These are phyloP conservation scores for Pseudomyrmex gracilis DNA, from an alignment of 1,140 invertebrate species.

Conservation along the genomic window DNA sequence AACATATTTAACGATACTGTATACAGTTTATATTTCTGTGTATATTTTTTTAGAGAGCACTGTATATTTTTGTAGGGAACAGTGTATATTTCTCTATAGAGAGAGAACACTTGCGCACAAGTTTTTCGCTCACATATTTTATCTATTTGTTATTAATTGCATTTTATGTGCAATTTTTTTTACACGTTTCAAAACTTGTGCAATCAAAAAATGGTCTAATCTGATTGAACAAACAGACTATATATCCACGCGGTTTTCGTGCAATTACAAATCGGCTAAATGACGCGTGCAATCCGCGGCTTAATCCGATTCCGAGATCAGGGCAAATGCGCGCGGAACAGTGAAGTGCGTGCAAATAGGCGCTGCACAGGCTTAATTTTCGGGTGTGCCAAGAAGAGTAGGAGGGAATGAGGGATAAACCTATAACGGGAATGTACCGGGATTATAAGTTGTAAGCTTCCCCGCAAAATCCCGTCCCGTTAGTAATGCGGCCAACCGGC, in stretches of 20 bases:
- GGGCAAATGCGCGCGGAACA: constrained; percentile 12
- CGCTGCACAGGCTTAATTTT: constrained; percentile 77
- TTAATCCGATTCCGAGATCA: constrained; percentile 74
- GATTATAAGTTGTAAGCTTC: constrained; percentile 82
- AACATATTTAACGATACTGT: too few species aligned
- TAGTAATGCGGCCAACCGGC: constrained; percentile 51
- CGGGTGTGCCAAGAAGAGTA: constrained; percentile 52
- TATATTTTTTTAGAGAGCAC: too few species aligned
- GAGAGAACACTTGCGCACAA: too few species aligned
- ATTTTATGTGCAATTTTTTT: not conserved
- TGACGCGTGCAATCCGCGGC: constrained; percentile 72
- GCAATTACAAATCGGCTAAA: constrained; percentile 64
- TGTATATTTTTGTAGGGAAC: too few species aligned
- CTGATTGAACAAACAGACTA: constrained; percentile 18
- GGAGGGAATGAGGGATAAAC: constrained; percentile 66
- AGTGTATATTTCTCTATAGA: too few species aligned
- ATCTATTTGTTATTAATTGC: too few species aligned
- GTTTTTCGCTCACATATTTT: too few species aligned
- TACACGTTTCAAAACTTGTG: not conserved
- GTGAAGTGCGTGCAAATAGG: constrained; percentile 54
- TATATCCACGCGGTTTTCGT: constrained; percentile 39
- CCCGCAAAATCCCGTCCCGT: constrained; percentile 70
- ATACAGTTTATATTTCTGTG: too few species aligned
- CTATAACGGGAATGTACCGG: constrained; percentile 77
- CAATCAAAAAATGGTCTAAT: not conserved